phyloP scores from a whole-genome alignment of 1,140 invertebrate genomes.

The Oscheius sp. region DNA sequence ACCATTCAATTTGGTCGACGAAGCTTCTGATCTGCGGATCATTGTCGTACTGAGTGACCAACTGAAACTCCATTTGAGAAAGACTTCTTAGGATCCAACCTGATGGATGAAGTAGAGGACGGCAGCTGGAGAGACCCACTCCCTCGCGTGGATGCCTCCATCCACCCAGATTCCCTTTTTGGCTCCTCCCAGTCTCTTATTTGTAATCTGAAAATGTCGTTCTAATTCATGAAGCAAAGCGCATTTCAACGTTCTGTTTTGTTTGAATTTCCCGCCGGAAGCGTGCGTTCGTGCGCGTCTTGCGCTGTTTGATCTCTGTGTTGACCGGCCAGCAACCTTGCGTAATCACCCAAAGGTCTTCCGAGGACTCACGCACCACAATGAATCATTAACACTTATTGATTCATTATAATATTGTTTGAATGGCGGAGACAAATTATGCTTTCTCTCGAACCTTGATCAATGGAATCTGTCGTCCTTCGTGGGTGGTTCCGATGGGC shows the following conservation, averaged over 20 bases:
- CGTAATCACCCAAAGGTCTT: background rate
- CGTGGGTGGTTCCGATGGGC: slow-evolving; percentile 59
- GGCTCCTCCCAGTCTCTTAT: slow-evolving; percentile 40
- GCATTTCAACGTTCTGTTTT: too few species aligned
- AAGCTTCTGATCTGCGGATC: slow-evolving; percentile 51
- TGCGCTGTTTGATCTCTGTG: background rate
- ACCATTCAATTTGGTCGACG: slow-evolving; percentile 57
- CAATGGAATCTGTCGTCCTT: slow-evolving; percentile 58
- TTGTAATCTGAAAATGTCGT: slow-evolving; percentile 54
- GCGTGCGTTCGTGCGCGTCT: background rate
- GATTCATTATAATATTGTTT: too few species aligned
- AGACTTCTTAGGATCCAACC: slow-evolving; percentile 22
- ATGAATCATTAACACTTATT: too few species aligned
- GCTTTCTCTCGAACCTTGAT: slow-evolving; percentile 53
- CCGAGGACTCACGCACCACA: background rate
- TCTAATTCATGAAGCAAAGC: too few species aligned
- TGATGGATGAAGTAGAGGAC: slow-evolving; percentile 62
- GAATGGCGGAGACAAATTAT: too few species aligned
- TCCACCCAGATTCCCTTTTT: slow-evolving; percentile 60
- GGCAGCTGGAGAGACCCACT: slow-evolving; percentile 64
- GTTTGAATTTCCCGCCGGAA: too few species aligned
- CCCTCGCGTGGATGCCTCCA: slow-evolving; percentile 63
- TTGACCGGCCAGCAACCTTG: slow-evolving; percentile 1
- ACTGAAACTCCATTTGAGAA: slow-evolving; percentile 36
- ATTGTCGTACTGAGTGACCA: slow-evolving; percentile 54